Base-by-base conservation (phyloP, 1,140 invertebrate species). In the Apis cerana region DNA sequence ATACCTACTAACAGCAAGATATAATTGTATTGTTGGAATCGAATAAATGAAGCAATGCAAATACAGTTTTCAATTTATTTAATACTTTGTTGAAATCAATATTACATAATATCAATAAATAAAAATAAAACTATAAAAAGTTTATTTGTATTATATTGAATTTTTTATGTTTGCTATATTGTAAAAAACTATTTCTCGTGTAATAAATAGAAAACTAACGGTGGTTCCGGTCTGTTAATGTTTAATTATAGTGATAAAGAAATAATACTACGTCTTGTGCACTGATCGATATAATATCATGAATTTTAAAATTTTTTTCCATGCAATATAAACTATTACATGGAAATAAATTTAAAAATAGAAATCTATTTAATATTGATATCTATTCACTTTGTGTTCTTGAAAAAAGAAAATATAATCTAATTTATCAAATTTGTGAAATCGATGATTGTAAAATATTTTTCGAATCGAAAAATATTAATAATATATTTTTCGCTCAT, bases 201-300 rank as follows among this genome's bases (percentile, higher is more conserved):
- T 75, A 67, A 68, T 8, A 65, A 75, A 64, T 52, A 72, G 69
- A 52, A 68, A 58, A 68, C 70, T 86, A 86, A 86, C 80, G 84
- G 71, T 75, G 33, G 70, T 76, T 64, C 77, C 71, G 80, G 56
- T 87, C 76, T 86, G 78, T 62, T 80, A 77, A 70, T 67, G 23
- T 54, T 33, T 21, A 58, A 75, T 68, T 67, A n/a, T 13, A 52
- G 21, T 15, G n/a, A 64, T 54, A 27, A 54, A 59, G 33, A 54
- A 61, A 23, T 59, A 17, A 27, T 82, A n/a, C 4, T 27, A 52
- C 23, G n/a, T 13, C 27, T 27, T 71, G 50, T 52, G 2, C 33
- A 27, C 1, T 13, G 21, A 15, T 12, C 12, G 54, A 27, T 43
- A 10, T 43, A 12, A 13, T 13, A 7, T 71, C 52, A 11, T 21